These are phyloP conservation scores for Lycaena phlaeas DNA, from an alignment of 2,888 invertebrate genomes.

Conservation along the genomic window DNA sequence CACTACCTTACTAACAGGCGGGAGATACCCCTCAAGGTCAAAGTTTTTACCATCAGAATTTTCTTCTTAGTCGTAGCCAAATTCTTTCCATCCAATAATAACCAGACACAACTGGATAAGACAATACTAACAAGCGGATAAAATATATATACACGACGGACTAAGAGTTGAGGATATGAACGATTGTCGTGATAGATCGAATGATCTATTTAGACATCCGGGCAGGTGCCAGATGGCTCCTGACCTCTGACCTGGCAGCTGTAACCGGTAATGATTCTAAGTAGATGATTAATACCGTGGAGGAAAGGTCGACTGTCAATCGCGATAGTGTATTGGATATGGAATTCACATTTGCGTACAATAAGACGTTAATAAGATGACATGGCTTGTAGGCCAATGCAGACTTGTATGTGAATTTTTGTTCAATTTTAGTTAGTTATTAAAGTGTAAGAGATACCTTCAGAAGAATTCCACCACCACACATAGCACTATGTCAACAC, in stretches of 20 bases:
- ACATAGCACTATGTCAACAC: too few relatives aligned
- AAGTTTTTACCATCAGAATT: too few relatives aligned
- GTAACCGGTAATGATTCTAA: conserved; percentile 4
- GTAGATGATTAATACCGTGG: conserved; percentile 10
- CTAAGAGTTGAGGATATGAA: conserved; percentile 11
- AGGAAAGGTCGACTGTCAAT: not conserved
- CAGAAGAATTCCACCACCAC: too few relatives aligned
- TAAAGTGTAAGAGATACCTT: too few relatives aligned
- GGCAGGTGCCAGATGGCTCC: conserved; percentile 13
- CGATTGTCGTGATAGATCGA: conserved; percentile 11
- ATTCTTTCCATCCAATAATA: too few relatives aligned
- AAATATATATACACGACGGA: not conserved
- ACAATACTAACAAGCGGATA: too few relatives aligned
- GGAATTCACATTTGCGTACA: not conserved
- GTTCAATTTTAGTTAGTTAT: not conserved
- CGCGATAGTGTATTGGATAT: not conserved
- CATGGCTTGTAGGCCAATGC: not conserved
- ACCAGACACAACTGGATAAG: too few relatives aligned
- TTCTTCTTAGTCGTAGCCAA: too few relatives aligned
- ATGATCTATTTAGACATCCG: conserved; percentile 16
- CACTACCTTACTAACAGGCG: too few relatives aligned
- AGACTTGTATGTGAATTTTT: not conserved
- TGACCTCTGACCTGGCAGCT: conserved; percentile 12
- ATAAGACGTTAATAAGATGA: not conserved
- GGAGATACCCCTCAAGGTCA: too few relatives aligned